phyloP scores from a whole-genome alignment of 2,113 vertebrate genomes.

The Tragelaphus buxtoni region DNA sequence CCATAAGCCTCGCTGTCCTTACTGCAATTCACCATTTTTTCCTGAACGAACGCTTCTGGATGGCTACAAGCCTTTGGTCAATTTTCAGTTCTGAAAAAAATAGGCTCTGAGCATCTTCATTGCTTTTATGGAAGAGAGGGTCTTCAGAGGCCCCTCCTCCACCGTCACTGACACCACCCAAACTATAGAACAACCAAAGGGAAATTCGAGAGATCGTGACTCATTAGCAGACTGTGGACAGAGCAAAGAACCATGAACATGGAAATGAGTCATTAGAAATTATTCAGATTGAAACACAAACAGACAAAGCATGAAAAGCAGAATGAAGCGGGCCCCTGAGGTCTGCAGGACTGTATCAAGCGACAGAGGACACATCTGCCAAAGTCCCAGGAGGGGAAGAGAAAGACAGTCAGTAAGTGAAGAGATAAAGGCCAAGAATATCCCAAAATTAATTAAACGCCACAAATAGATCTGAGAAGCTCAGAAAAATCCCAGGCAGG shows the following conservation, averaged over 20 bases:
- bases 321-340: background rate
- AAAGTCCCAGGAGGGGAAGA: background rate
- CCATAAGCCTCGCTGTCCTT: background rate
- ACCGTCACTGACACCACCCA: background rate
- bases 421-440: background rate
- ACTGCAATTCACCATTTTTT: background rate
- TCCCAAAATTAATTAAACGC: background rate
- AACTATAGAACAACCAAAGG: background rate
- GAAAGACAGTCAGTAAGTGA: background rate
- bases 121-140: background rate
- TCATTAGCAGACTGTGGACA: background rate
- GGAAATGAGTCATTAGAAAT: background rate
- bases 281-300: background rate
- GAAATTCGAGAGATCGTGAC: background rate
- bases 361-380: background rate
- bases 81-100: background rate
- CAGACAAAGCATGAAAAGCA: background rate
- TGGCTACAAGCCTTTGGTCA: background rate
- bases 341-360: background rate
- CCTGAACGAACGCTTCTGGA: background rate
- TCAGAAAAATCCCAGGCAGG: background rate
- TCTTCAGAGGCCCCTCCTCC: background rate
- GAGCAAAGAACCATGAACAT: background rate
- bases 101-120: background rate
- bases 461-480: background rate